Evolutionary conservation across 2,888 invertebrate species (phyloP).

Genomic region (Cataglyphis albicans): DNA sequence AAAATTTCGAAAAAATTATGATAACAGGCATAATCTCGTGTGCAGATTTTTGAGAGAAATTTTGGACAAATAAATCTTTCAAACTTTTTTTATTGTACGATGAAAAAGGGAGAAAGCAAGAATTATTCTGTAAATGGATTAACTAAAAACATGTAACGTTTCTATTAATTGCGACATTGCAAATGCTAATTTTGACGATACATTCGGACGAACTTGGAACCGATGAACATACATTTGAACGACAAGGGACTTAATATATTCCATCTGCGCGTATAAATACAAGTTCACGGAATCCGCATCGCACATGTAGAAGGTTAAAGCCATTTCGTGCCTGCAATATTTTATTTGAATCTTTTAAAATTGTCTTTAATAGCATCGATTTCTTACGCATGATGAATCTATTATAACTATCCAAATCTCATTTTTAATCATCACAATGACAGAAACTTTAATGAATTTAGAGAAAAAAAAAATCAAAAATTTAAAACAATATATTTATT

Average conservation of each 20-base stretch:
- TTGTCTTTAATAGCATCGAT: not conserved
- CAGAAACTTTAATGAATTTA: not conserved
- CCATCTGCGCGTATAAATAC: conserved; percentile 47
- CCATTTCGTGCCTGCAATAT: conserved; percentile 34
- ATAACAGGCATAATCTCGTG: not conserved
- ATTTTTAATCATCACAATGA: not conserved
- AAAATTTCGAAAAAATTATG: not conserved
- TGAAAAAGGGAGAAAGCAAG: not conserved
- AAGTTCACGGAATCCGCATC: conserved; percentile 53
- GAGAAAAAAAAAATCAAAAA: not conserved
- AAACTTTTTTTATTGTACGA: not conserved
- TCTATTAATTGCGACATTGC: conserved; percentile 32
- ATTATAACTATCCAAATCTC: not conserved
- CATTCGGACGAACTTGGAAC: conserved; percentile 12
- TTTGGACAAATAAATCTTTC: not conserved
- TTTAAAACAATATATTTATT: not conserved
- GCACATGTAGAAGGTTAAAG: conserved; percentile 68
- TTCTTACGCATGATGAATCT: not conserved
- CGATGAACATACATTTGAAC: not conserved
- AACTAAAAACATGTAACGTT: not conserved
- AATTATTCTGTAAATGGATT: conserved; percentile 4
- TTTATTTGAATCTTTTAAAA: conserved; percentile 5
- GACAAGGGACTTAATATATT: conserved; percentile 19
- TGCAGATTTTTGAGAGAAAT: not conserved
- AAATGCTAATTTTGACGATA: conserved; percentile 19